Conservation (phyloP, 2,888 invertebrate species). For the Stegophylla sp. region DNA sequence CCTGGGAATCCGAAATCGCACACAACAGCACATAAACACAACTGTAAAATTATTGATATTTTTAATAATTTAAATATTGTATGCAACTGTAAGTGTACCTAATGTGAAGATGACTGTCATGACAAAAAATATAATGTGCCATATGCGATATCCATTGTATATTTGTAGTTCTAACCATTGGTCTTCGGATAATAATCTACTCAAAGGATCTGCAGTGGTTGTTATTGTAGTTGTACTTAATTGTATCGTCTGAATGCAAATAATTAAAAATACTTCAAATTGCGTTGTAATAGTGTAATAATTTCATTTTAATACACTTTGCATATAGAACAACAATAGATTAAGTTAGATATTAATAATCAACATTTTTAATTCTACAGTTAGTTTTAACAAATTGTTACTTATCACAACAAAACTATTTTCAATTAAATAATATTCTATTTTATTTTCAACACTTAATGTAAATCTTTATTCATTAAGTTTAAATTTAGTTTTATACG, state of each 20-base stretch:
- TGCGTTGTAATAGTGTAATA: neutral
- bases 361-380: too few species aligned
- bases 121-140: conserved; percentile 81
- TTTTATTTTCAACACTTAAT: too few species aligned
- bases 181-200: conserved; percentile 16
- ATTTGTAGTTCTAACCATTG: conserved; percentile 34
- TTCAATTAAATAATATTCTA: too few species aligned
- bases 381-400: too few species aligned
- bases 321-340: too few species aligned
- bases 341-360: too few species aligned
- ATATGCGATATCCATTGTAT: conserved; percentile 68
- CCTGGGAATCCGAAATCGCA: conserved; percentile 87
- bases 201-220: conserved; percentile 9
- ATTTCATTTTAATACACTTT: neutral
- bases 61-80: conserved; percentile 6
- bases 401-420: too few species aligned
- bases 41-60: conserved; percentile 68
- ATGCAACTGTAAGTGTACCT: conserved; percentile 66
- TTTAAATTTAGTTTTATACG: too few species aligned
- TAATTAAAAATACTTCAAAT: conserved; percentile 11
- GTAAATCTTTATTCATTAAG: too few species aligned
- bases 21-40: conserved; percentile 86
- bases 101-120: conserved; percentile 72
- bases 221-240: neutral
- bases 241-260: conserved; percentile 13